Percentiles rank a stretch among this genome's conserved stretches.
phyloP scores from a whole-genome alignment of 1,140 invertebrate genomes.

The Chrysomallon squamiferum region DNA sequence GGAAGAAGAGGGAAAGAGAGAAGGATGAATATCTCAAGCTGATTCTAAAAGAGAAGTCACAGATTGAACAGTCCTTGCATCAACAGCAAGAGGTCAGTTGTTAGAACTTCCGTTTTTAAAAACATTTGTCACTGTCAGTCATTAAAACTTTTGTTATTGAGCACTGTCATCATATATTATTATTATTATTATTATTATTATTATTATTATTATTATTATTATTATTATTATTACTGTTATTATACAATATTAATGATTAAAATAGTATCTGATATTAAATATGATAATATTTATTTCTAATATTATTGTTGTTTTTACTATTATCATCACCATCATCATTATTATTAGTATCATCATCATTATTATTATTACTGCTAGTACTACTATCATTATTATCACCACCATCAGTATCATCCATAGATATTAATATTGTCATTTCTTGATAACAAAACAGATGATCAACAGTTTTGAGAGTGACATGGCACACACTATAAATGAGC shows the following conservation, averaged over 20 bases:
- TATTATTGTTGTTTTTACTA: too few species aligned
- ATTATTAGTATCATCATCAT: too few species aligned
- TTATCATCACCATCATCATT: too few species aligned
- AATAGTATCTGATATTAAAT: too few species aligned
- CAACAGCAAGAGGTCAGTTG: conserved; percentile 47
- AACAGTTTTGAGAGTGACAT: conserved; percentile 52
- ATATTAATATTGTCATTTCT: too few species aligned
- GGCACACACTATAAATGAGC: conserved; percentile 39
- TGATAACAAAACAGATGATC: conserved; percentile 53
- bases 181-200: not conserved
- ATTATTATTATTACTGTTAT: too few species aligned
- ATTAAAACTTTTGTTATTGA: not conserved
- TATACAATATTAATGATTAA: too few species aligned
- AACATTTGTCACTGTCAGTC: not conserved
- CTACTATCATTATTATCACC: too few species aligned
- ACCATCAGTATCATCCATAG: too few species aligned
- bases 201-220: conserved; percentile 15
- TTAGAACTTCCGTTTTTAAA: not conserved
- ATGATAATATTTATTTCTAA: too few species aligned
- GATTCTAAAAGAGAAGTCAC: conserved; percentile 40
- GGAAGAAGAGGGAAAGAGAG: conserved; percentile 54
- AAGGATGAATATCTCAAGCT: conserved; percentile 42
- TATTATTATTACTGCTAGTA: too few species aligned
- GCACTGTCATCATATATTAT: too few species aligned
- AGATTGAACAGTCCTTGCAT: conserved; percentile 43